These are phyloP conservation scores for Eubucco bourcierii DNA, from an alignment of 2,113 vertebrate species.

Conservation along the genomic window DNA sequence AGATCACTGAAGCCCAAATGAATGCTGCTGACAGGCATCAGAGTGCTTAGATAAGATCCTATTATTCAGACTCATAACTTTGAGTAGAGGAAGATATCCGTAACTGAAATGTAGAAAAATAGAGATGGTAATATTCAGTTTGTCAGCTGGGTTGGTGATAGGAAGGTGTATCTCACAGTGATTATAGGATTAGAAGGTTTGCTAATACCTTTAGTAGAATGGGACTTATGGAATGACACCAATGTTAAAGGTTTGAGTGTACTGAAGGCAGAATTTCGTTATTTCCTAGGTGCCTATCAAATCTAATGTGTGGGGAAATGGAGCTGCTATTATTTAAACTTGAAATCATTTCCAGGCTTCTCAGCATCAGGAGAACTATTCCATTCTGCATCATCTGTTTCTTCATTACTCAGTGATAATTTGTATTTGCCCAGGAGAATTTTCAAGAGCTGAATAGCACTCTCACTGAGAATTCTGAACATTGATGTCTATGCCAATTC, in stretches of 20 bases:
- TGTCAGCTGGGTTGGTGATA: conserved; percentile 52
- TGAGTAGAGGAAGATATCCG: conserved; percentile 44
- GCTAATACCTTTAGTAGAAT: conserved; percentile 52
- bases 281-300: conserved; percentile 16
- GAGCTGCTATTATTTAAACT: conserved; percentile 50
- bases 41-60: conserved; percentile 43
- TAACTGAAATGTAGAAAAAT: conserved; percentile 32
- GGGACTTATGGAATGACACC: conserved; percentile 59
- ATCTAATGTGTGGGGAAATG: not conserved
- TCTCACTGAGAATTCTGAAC: not conserved
- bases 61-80: conserved; percentile 56
- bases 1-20: conserved; percentile 41
- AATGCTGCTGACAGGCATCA: conserved; percentile 39
- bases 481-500: conserved; percentile 32
- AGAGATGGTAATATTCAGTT: conserved; percentile 55
- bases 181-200: conserved; percentile 62
- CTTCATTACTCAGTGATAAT: conserved; percentile 50
- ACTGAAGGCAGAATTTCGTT: not conserved
- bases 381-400: conserved; percentile 52
- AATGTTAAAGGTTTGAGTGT: conserved; percentile 8
- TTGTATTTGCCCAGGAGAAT: conserved; percentile 64
- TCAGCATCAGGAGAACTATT: conserved; percentile 54
- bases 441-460: conserved; percentile 32
- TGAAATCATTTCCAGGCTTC: conserved; percentile 27
- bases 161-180: conserved; percentile 46